These are phyloP conservation scores for Sorex maritimensis DNA, from an alignment of 2,797 vertebrate species.

Conservation along the genomic window DNA sequence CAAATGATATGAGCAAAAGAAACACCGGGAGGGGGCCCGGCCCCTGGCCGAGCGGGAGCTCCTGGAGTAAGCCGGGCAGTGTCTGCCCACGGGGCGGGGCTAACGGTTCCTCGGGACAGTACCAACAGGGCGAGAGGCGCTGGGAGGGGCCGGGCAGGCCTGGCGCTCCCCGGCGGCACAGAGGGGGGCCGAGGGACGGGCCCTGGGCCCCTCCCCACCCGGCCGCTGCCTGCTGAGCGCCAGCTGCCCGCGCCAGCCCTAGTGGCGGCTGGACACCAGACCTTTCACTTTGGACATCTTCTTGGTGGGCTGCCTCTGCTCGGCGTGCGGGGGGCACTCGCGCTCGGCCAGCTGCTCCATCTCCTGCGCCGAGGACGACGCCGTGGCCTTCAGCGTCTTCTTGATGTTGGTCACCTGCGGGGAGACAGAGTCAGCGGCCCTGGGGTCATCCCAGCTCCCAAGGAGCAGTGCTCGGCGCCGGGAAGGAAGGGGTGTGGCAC, in stretches of 20 bases:
- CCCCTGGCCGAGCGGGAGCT: constrained; percentile 71
- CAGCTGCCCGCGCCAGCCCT: constrained; percentile 87
- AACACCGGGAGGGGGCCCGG: constrained; percentile 68
- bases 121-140: constrained; percentile 33
- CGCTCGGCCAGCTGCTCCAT: constrained; percentile 92
- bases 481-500: no score
- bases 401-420: constrained; percentile 93
- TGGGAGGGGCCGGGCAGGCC: constrained; percentile 82
- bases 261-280: constrained; percentile 94
- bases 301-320: constrained; percentile 92
- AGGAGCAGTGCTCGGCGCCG: no score
- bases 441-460: not conserved
- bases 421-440: constrained; percentile 77
- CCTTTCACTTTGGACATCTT: constrained; percentile 95
- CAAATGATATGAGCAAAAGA: constrained; percentile 84
- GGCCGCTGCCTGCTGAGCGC: constrained; percentile 87
- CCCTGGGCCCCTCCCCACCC: constrained; percentile 83
- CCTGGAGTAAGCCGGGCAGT: constrained; percentile 72
- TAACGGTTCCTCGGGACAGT: constrained; percentile 70
- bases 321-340: constrained; percentile 91
- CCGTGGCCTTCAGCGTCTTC: constrained; percentile 92
- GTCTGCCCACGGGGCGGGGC: constrained; percentile 27
- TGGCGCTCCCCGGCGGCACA: constrained; percentile 88
- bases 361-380: constrained; percentile 92
- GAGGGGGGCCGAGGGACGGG: constrained; percentile 81